Percentiles rank a stretch among this genome's conserved stretches.
Evolutionary conservation across 2,113 vertebrate genomes (phyloP).

Genomic region (Trematocara unimaculatum): DNA sequence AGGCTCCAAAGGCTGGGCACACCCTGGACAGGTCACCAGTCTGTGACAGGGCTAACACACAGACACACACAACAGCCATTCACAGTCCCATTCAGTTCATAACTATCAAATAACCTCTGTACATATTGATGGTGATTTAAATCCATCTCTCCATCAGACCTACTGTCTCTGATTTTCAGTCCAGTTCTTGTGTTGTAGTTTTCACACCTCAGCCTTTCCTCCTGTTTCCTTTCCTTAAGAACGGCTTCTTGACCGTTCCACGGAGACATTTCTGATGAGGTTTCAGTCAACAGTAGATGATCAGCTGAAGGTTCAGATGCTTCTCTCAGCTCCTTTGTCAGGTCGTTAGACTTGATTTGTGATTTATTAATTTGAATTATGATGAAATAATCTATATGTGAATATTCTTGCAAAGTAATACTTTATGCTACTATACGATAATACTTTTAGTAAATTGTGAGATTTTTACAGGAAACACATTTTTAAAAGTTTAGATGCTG

Average conservation of each 20-base stretch:
- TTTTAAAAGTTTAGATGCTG: neutral
- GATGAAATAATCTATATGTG: neutral
- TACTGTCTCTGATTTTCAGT: neutral
- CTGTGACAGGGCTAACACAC: neutral
- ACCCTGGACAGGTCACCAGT: neutral
- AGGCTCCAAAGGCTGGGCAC: neutral
- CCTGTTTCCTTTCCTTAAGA: neutral
- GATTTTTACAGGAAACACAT: neutral
- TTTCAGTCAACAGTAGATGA: neutral
- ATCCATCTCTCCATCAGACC: neutral
- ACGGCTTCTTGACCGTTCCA: neutral
- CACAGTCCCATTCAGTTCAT: neutral
- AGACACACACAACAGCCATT: neutral
- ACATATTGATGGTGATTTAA: neutral
- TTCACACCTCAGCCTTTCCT: neutral
- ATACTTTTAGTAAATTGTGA: neutral
- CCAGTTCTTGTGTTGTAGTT: neutral
- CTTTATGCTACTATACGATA: neutral
- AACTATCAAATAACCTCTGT: neutral
- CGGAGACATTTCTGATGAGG: neutral
- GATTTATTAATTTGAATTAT: neutral
- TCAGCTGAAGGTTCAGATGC: neutral
- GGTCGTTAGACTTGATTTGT: neutral
- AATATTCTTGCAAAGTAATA: neutral
- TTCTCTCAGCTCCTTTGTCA: neutral